These are phyloP conservation scores for Acanthisitta chloris DNA, from an alignment of 2,113 vertebrate species.

Conservation along the genomic window DNA sequence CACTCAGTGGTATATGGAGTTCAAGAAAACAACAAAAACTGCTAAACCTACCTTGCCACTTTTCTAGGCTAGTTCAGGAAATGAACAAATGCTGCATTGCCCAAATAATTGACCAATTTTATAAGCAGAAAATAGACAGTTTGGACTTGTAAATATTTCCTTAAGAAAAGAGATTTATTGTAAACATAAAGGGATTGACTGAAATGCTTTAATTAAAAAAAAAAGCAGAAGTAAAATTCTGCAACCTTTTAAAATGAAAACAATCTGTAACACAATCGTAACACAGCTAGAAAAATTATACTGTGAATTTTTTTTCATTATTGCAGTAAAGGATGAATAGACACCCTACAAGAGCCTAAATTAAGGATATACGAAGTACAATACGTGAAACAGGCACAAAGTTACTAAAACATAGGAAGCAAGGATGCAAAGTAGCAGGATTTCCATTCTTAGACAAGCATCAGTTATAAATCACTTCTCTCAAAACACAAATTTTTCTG, in stretches of 20 bases:
- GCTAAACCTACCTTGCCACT: not conserved
- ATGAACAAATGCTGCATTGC: not conserved
- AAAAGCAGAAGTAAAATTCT: not conserved
- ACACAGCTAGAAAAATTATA: not conserved
- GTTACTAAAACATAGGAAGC: not conserved
- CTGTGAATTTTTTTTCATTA: not conserved
- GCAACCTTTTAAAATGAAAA: not conserved
- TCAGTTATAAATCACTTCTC: slow-evolving; percentile 8
- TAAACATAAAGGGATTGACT: not conserved
- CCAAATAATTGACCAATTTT: not conserved
- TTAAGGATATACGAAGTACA: not conserved
- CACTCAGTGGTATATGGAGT: not conserved
- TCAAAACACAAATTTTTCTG: slow-evolving; percentile 68
- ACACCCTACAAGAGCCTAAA: not conserved
- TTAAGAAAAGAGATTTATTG: not conserved
- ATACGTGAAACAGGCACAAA: not conserved
- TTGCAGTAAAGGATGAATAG: not conserved
- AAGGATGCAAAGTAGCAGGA: not conserved
- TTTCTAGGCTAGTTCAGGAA: not conserved
- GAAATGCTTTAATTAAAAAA: not conserved
- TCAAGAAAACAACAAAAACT: no score
- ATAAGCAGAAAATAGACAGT: not conserved
- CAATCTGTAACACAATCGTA: not conserved
- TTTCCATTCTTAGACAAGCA: slow-evolving; percentile 14
- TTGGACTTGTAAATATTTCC: not conserved